Percentiles rank a stretch among this genome's conserved stretches.
Conservation (phyloP, 1,140 invertebrate genomes). For the Cydia fagiglandana region DNA sequence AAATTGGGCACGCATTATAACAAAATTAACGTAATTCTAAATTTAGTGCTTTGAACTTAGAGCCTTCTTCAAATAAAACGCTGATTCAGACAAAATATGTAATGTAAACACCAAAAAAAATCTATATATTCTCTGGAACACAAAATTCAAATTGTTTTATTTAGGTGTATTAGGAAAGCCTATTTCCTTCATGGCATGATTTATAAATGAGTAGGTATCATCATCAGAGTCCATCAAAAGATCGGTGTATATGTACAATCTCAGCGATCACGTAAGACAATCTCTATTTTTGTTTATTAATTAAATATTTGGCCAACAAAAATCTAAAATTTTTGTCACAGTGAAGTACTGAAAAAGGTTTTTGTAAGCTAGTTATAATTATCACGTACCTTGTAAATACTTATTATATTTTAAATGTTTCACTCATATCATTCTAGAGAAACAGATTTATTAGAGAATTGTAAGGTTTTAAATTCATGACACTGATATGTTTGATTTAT, state of each 20-base stretch:
- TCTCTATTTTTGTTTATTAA: constrained; percentile 34
- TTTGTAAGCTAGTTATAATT: constrained; percentile 50
- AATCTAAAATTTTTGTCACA: constrained; percentile 51
- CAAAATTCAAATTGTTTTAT: neutral
- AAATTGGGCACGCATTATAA: neutral
- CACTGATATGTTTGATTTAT: constrained; percentile 69
- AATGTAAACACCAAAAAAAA: neutral
- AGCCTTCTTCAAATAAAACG: neutral
- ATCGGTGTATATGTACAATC: too few species aligned
- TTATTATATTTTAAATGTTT: constrained; percentile 74
- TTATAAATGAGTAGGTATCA: neutral
- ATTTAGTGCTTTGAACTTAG: constrained; percentile 2
- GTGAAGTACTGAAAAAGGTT: constrained; percentile 41
- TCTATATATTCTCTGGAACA: neutral
- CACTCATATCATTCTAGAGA: constrained; percentile 75
- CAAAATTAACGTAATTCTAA: neutral
- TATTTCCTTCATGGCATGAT: neutral
- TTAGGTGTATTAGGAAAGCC: neutral
- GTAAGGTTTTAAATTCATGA: constrained; percentile 65
- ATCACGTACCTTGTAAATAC: constrained; percentile 67
- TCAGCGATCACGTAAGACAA: neutral
- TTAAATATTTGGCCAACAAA: constrained; percentile 50
- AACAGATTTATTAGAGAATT: constrained; percentile 71
- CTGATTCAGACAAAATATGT: neutral
- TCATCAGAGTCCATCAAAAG: neutral